Evolutionary conservation across 2,113 vertebrate species (phyloP), one percentile per base, ranked within the genome.

Genomic region (Ptilorrhoa leucosticta): DNA sequence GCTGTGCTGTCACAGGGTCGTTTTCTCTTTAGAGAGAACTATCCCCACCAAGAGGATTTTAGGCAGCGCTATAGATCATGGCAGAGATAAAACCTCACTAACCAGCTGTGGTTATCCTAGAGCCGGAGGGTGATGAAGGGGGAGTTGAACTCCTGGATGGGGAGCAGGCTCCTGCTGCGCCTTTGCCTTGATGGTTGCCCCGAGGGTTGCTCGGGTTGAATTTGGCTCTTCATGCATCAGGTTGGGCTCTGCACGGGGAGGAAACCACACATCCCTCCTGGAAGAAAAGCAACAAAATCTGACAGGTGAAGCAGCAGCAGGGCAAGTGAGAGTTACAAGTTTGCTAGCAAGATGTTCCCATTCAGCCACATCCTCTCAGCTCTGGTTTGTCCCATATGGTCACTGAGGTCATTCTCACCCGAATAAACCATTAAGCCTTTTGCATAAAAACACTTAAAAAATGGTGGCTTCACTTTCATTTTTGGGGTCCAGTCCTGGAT

Each of bases 1-100:
- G n/a, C 42, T 0, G 0, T 69, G 42, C 42, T 23, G 7, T 23
- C 58, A 14, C 21, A 3, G 27, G 3, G 15, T n/a, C 1, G 0
- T 47, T 94, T 30, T 57, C 54, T 77, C 58, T 65, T 61, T 6
- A 22, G 30, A 31, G 75, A 75, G n/a, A 58, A 35, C 22, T 47
- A n/a, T 35, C 14, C 11, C 26, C 0, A 0, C 14, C 0, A 2
- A 47, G 15, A 22, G 20, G 61, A 83, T 39, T 90, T 86, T 56
- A 48, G 72, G 48, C 22, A 61, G 50, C 0, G 0, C 48, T 44
- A 14, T 2, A 53, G n/a, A 6, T 73, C 56, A 8, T 7, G 16
- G 16, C 3, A 3, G 47, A 58, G 19, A 20, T 17, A 20, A 92
- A 86, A 27, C 18, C 18, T 72, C 3, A 1, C n/a, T 45, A 64